Conservation (phyloP, 2,113 vertebrate species). For the Poecile atricapillus region DNA sequence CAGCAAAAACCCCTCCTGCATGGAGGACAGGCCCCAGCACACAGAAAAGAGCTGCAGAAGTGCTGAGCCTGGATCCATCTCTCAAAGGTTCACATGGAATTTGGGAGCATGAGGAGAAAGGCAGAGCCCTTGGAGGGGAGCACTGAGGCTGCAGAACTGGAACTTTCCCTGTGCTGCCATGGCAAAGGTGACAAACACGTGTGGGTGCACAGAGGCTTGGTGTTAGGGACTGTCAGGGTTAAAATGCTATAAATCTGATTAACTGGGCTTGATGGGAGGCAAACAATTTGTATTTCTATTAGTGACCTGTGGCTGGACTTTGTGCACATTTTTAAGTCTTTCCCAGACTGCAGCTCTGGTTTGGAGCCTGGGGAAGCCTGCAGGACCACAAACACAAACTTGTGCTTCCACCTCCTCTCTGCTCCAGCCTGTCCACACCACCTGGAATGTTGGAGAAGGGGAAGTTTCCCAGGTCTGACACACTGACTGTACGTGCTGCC, state of each 20-base stretch:
- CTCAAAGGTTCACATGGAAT: background rate
- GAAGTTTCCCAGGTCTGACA: background rate
- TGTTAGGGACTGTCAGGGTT: background rate
- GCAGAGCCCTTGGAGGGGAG: background rate
- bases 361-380: background rate
- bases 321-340: background rate
- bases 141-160: background rate
- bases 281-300: background rate
- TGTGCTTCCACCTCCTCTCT: background rate
- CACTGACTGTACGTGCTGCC: background rate
- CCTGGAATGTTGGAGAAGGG: background rate
- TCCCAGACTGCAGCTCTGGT: background rate
- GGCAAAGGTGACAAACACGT: background rate
- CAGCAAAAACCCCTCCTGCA: background rate
- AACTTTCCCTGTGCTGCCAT: background rate
- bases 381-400: background rate
- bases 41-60: background rate
- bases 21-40: background rate
- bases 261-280: background rate
- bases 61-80: background rate
- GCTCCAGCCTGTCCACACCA: background rate
- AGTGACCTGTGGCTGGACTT: background rate
- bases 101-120: background rate
- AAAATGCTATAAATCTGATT: background rate
- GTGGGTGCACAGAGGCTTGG: background rate